Conservation (phyloP, 2,797 vertebrate genomes). For the Sebastes hubbsi region DNA sequence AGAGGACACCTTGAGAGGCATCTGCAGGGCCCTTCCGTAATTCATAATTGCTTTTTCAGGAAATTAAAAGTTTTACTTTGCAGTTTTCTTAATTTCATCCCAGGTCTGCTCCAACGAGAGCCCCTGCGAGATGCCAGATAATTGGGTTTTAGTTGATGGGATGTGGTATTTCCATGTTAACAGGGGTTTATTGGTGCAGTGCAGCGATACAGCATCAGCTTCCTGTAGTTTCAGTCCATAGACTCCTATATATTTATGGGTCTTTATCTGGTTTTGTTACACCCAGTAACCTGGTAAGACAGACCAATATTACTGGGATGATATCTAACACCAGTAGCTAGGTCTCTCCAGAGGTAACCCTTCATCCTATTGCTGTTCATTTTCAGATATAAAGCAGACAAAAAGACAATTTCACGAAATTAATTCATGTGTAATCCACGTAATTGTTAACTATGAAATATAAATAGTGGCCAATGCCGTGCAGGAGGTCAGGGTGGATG, state of each 20-base stretch:
- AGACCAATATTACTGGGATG: slow-evolving; percentile 4
- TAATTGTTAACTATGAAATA: too few species aligned
- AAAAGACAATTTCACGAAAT: too few species aligned
- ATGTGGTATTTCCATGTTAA: slow-evolving; percentile 32
- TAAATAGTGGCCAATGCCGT: too few species aligned
- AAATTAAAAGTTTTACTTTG: slow-evolving; percentile 48
- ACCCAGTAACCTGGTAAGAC: slow-evolving; percentile 13
- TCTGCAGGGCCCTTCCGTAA: slow-evolving; percentile 15
- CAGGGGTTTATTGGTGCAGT: slow-evolving; percentile 1
- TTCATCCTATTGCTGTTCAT: neutral
- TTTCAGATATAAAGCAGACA: neutral
- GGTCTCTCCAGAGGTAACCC: neutral
- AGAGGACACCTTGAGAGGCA: slow-evolving; percentile 43
- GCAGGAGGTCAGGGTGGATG: too few species aligned
- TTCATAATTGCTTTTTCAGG: slow-evolving; percentile 31
- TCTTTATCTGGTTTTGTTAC: slow-evolving; percentile 41
- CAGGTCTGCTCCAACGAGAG: neutral
- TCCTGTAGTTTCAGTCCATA: slow-evolving; percentile 10
- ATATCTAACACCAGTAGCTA: slow-evolving; percentile 1
- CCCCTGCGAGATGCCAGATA: neutral
- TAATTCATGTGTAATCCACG: too few species aligned
- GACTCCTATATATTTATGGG: neutral
- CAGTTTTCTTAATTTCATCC: slow-evolving; percentile 1
- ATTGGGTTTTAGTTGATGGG: slow-evolving; percentile 24
- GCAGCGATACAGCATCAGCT: neutral